These are phyloP conservation scores for Nebria brevicollis DNA, from an alignment of 2,888 invertebrate species.

Conservation along the genomic window DNA sequence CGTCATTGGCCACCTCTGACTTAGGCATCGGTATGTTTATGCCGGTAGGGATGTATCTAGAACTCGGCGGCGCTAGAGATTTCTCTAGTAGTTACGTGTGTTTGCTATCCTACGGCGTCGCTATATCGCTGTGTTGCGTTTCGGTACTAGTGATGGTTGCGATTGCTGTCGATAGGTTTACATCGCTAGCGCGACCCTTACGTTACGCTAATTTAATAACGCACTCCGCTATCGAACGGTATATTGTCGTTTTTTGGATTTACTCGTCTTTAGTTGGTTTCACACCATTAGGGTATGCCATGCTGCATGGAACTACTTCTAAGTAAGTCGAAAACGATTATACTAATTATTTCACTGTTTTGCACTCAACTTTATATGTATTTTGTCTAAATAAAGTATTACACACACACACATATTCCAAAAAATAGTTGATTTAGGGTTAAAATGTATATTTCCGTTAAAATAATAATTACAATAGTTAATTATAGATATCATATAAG, in stretches of 20 bases:
- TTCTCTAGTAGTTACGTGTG: constrained; percentile 64
- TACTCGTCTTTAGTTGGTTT: constrained; percentile 68
- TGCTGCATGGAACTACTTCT: constrained; percentile 57
- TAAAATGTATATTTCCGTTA: too few relatives aligned
- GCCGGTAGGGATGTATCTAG: constrained; percentile 69
- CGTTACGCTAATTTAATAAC: constrained; percentile 73
- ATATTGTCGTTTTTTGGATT: constrained; percentile 69
- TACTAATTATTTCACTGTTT: too few relatives aligned
- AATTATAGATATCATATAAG: too few relatives aligned
- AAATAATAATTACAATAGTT: too few relatives aligned
- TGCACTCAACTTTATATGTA: too few relatives aligned
- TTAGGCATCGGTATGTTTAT: constrained; percentile 68
- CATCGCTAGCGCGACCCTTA: constrained; percentile 70
- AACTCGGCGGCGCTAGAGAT: constrained; percentile 64
- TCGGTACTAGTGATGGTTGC: constrained; percentile 71
- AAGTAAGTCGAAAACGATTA: constrained; percentile 51
- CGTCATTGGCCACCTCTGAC: constrained; percentile 70
- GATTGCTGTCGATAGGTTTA: constrained; percentile 71
- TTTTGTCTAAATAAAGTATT: too few relatives aligned
- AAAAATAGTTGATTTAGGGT: too few relatives aligned
- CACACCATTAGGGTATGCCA: constrained; percentile 66
- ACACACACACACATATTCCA: too few relatives aligned
- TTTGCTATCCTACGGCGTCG: constrained; percentile 68
- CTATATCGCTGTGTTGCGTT: constrained; percentile 69
- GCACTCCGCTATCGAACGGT: constrained; percentile 68